Conservation (phyloP, 2,113 vertebrate genomes). For the Phrynocephalus versicolor region DNA sequence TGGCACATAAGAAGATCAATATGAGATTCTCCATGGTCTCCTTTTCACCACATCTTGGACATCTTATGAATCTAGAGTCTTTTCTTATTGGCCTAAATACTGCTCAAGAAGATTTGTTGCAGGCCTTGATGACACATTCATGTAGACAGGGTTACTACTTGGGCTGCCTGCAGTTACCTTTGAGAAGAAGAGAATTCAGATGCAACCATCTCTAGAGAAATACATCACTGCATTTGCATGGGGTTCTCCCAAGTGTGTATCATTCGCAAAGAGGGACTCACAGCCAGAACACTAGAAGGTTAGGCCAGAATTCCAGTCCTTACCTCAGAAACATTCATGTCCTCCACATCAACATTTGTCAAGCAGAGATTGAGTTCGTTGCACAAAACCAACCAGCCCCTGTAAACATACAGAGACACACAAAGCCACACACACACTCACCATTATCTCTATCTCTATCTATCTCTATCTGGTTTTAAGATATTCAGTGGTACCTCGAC, state of each 20-base stretch:
- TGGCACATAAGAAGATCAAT: slow-evolving; percentile 38
- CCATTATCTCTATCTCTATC: no score
- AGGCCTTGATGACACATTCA: neutral
- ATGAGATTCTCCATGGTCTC: slow-evolving; percentile 17
- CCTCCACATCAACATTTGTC: no score
- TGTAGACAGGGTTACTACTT: neutral
- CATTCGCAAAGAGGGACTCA: no score
- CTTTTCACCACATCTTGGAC: slow-evolving; percentile 5
- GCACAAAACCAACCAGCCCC: no score
- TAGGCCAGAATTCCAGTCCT: neutral
- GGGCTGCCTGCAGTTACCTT: neutral
- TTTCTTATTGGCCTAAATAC: neutral
- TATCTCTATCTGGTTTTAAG: no score
- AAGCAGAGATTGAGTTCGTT: no score
- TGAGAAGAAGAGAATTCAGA: neutral
- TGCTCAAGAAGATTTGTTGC: slow-evolving; percentile 9
- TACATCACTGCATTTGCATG: neutral
- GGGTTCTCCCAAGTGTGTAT: neutral
- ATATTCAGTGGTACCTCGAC: no score
- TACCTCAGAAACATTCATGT: neutral
- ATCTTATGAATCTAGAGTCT: slow-evolving; percentile 4
- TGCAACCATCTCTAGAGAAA: neutral
- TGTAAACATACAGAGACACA: no score
- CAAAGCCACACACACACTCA: no score
- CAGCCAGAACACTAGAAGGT: neutral